Base-by-base conservation (phyloP, 2,888 invertebrate genomes). In the Ceratothoa steindachneri region DNA sequence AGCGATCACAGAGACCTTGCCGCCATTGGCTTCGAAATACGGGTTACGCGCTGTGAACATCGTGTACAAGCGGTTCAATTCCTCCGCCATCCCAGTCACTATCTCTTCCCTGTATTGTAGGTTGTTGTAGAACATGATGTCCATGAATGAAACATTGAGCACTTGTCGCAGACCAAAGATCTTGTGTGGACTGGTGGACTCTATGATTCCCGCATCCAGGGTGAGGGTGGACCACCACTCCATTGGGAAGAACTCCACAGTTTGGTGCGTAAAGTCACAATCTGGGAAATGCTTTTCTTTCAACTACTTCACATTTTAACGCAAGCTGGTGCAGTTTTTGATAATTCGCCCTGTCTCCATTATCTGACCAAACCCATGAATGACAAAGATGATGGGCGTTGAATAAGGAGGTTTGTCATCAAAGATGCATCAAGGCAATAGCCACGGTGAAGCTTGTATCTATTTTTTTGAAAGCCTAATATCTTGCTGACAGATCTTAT, bases 351-450 rank as follows among this genome's bases (percentile, higher is more conserved):
- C 87, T 31, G 87, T 88, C 81, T 89, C 89, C 86, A 89, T 88
- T 82, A 89, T 89, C 83, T 90, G 90, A 22, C 90, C 90, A 78
- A 90, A 90, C 73, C 90, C 90, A 83, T 90, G 90, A 72, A 90
- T 88, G 28, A 90, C 90, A 83, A 90, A 89, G 27, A 90, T 88
- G 77, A 90, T 84, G 83, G 90, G 90, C 67, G 88, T 87, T 76
- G 90, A 89, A 81, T 89, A 89, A 2, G 86, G 84, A 7, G 88
- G 88, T 80, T 88, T 87, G 81, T 90, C 90, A 72, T 86, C 82
- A 87, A 85, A 52, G 85, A 83, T 1, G 89, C 88, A 75, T 84
- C 84, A 41, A 84, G 83, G 80, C 86, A 87, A 81, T 88, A 89
- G 2, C 89, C 89, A 77, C 89, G 84, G 79, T 85, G 85, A 67